Conservation (phyloP, 2,888 invertebrate genomes). For the Cyclophora punctaria region DNA sequence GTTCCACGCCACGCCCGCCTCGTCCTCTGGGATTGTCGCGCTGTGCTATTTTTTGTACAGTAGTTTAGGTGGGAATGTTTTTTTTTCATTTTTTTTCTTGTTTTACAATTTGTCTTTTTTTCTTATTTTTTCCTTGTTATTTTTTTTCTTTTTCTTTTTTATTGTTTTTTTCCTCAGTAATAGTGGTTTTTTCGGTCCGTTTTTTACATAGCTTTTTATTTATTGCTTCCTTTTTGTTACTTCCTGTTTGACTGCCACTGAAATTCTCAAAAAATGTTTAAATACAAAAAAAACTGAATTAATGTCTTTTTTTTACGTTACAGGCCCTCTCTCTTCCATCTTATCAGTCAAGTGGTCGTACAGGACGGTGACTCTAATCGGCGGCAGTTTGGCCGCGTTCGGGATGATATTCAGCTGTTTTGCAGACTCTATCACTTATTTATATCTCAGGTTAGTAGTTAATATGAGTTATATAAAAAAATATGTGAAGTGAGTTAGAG, state of each 20-base stretch:
- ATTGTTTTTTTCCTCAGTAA: no score
- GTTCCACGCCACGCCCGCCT: conserved; percentile 81
- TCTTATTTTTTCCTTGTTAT: no score
- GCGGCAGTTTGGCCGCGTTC: conserved; percentile 86
- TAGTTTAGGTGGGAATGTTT: conserved; percentile 78
- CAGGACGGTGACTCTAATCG: conserved; percentile 86
- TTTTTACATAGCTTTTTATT: conserved; percentile 27
- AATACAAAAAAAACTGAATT: neutral
- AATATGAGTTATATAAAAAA: no score
- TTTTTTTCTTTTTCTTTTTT: no score
- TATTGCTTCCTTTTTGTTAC: neutral
- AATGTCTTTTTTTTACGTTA: conserved; percentile 9
- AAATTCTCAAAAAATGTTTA: no score
- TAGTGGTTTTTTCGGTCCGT: no score
- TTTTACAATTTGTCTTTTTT: no score
- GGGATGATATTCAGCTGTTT: conserved; percentile 90
- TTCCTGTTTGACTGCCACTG: no score
- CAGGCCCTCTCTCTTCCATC: conserved; percentile 90
- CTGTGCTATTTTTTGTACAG: conserved; percentile 92
- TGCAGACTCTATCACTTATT: conserved; percentile 84
- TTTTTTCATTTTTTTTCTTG: no score
- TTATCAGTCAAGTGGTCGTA: conserved; percentile 89
- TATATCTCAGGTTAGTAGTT: conserved; percentile 82
- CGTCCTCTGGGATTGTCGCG: conserved; percentile 89
- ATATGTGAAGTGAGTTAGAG: no score